Evolutionary conservation across 2,113 vertebrate species (phyloP).

Genomic region (Prunella fulvescens): DNA sequence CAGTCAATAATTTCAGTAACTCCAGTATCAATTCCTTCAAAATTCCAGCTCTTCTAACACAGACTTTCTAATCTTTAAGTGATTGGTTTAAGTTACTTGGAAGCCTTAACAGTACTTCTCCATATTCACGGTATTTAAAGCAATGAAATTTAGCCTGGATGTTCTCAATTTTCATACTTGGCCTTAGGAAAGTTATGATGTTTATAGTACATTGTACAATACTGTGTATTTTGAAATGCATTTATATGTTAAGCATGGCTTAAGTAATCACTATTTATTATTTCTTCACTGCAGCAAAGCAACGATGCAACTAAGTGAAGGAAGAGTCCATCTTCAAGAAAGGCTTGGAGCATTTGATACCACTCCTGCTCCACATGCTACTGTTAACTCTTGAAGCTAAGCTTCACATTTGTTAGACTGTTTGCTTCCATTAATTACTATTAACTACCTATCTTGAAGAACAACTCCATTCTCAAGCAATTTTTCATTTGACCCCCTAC

Average conservation of each 20-base stretch:
- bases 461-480: background rate
- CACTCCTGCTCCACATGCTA: background rate
- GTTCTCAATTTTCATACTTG: background rate
- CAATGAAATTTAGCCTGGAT: background rate
- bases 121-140: background rate
- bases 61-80: background rate
- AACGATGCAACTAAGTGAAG: accelerated
- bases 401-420: background rate
- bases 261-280: background rate
- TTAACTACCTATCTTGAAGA: background rate
- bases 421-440: background rate
- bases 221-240: background rate
- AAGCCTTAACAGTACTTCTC: background rate
- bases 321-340: background rate
- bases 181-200: background rate
- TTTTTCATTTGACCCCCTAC: background rate
- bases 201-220: background rate
- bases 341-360: background rate
- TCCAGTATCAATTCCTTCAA: background rate
- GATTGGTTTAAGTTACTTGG: background rate
- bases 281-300: background rate
- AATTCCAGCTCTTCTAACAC: background rate
- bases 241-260: background rate
- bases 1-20: background rate
- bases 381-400: background rate